Conservation (phyloP, 2,888 invertebrate genomes). For the Drosophila hamatofila region DNA sequence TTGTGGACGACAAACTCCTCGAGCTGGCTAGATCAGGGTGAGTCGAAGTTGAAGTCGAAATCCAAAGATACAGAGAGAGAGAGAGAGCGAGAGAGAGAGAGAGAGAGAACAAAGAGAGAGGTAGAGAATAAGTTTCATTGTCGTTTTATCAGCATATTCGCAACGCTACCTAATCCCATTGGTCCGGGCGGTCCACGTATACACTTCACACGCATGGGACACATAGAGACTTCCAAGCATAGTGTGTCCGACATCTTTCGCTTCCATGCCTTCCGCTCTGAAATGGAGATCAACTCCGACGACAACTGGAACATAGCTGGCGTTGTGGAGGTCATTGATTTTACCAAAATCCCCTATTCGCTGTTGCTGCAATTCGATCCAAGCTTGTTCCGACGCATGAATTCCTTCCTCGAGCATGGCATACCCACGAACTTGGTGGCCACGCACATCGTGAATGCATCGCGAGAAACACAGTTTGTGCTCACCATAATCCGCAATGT, state of each 20-base stretch:
- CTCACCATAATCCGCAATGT: constrained; percentile 75
- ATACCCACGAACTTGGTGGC: constrained; percentile 78
- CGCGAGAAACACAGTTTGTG: constrained; percentile 79
- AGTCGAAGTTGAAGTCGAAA: constrained; percentile 22
- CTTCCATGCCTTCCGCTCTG: constrained; percentile 78
- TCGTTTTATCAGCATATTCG: constrained; percentile 69
- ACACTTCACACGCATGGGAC: constrained; percentile 86
- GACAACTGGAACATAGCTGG: constrained; percentile 87
- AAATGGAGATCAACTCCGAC: constrained; percentile 84
- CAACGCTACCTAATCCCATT: constrained; percentile 79
- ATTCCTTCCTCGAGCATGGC: constrained; percentile 78
- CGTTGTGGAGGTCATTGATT: constrained; percentile 87
- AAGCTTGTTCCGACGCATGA: constrained; percentile 77
- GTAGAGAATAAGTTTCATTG: not conserved
- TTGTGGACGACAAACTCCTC: constrained; percentile 78
- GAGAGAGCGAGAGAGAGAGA: no score
- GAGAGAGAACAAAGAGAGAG: not conserved
- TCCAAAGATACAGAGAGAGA: no score
- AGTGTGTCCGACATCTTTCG: constrained; percentile 79
- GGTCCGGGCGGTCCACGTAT: constrained; percentile 86
- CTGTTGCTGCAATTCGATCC: constrained; percentile 78
- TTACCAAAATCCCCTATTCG: constrained; percentile 83
- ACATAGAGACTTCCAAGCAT: constrained; percentile 77
- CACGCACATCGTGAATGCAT: constrained; percentile 81
- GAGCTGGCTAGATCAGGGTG: constrained; percentile 79